Percentiles rank a stretch among this genome's conserved stretches.
Evolutionary conservation across 2,797 vertebrate species (phyloP).

Genomic region (Crax fasciolata): DNA sequence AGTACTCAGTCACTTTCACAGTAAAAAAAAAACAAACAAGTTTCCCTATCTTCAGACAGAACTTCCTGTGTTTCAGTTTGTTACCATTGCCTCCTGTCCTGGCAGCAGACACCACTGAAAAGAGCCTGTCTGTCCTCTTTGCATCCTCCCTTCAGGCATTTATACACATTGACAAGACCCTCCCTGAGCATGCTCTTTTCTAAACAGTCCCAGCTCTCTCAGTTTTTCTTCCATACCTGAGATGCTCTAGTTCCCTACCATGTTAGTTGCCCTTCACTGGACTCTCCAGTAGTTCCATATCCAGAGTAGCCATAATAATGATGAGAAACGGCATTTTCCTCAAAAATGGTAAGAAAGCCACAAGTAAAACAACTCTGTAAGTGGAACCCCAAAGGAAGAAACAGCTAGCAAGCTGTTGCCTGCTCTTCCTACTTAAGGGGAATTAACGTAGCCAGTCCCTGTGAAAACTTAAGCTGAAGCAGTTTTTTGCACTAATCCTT

Average conservation of each 20-base stretch:
- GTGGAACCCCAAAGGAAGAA: neutral
- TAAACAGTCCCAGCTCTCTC: neutral
- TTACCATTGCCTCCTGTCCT: neutral
- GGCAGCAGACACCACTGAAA: neutral
- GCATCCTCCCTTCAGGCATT: neutral
- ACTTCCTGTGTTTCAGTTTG: neutral
- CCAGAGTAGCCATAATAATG: neutral
- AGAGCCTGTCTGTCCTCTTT: neutral
- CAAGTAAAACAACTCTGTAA: neutral
- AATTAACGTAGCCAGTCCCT: neutral
- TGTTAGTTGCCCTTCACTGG: neutral
- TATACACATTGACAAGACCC: neutral
- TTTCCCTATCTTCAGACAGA: neutral
- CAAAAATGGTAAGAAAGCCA: neutral
- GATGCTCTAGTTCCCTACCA: neutral
- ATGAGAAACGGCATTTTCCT: neutral
- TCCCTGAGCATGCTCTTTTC: neutral
- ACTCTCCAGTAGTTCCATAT: neutral
- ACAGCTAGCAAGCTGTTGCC: neutral
- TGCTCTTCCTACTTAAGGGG: neutral
- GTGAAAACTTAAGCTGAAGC: neutral
- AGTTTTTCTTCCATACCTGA: neutral
- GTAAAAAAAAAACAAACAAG: neutral
- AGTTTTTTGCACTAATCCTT: neutral
- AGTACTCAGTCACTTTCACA: neutral